Base-by-base conservation (phyloP, 1,140 invertebrate genomes). In the Coenobita brevimanus region DNA sequence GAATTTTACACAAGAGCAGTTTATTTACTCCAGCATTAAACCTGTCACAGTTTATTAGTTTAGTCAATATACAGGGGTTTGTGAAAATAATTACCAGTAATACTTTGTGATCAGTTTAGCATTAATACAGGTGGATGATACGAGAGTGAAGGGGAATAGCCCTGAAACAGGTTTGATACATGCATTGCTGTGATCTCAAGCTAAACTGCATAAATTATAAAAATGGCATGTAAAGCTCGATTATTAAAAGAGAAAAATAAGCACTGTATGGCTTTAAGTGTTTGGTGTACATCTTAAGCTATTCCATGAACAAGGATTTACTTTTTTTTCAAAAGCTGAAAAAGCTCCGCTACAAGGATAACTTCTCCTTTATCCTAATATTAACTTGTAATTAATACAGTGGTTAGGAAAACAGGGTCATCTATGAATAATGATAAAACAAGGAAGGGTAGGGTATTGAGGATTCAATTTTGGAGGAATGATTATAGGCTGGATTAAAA, bases 231-330 rank as follows among this genome's bases (percentile, higher is more conserved):
- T 43, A 50, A 8, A 76, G 41, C 36, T 8, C 24, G 46, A 76
- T 24, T 30, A 76, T 76, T 76, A 76, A 76, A 3, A 3, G 15
- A 50, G 6, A 4, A 43, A 43, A 76, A 76, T n/a, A 76, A 76
- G 73, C 73, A 76, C 41, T 38, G 3, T 43, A 46, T 43, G 17
- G n/a, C 10, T 21, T 15, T 24, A 2, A 10, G 21, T 21, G 27
- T 41, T 73, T 15, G 13, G 3, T 27, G 21, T 41, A 27, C 46
- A 50, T 50, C 46, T 50, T 50, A 50, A 50, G 27, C 73, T 50
- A 76, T 43, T 21, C 73, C 73, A 76, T 76, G 73, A 76, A 76
- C 73, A 76, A 76, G 73, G 73, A 76, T 76, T 76, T 76, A 46
- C 41, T 24, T 41, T 0, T 13, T 24, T 0, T 13, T 24, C 36